phyloP scores from a whole-genome alignment of 2,888 invertebrate species.

The Philhelius pedissequus region DNA sequence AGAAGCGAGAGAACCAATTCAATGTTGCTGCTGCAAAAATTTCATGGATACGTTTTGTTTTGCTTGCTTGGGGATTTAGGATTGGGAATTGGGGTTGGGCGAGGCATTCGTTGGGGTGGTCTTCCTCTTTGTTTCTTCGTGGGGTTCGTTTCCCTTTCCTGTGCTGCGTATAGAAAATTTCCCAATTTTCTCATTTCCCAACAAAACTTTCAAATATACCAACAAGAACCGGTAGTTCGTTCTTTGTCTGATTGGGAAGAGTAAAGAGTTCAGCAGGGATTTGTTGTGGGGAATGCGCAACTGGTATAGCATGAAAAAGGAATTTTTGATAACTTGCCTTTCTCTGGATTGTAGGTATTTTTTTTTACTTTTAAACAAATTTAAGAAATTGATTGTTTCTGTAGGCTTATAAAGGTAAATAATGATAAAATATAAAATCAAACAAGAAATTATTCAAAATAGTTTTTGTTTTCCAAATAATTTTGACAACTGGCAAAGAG shows the following conservation, averaged over 20 bases:
- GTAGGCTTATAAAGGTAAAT: too few species aligned
- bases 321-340: neutral
- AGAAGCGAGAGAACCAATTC: constrained; percentile 17
- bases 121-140: neutral
- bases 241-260: neutral
- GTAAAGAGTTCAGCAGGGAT: constrained; percentile 5
- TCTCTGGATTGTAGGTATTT: neutral
- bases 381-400: too few species aligned
- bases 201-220: neutral
- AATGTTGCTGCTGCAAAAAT: constrained; percentile 13
- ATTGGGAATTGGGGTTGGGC: constrained; percentile 6
- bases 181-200: constrained; percentile 49
- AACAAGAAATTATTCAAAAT: too few species aligned
- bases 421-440: too few species aligned
- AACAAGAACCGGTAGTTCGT: constrained; percentile 19
- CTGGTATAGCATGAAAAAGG: constrained; percentile 58
- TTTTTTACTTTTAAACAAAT: neutral
- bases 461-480: too few species aligned
- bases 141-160: constrained; percentile 24
- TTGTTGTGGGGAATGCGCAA: constrained; percentile 57
- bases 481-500: too few species aligned
- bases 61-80: neutral
- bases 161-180: constrained; percentile 47
- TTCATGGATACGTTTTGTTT: neutral
- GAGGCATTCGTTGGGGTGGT: neutral